Evolutionary conservation across 2,888 invertebrate species (phyloP), one percentile per base, ranked within the genome.

Genomic region (Notodonta ziczac): DNA sequence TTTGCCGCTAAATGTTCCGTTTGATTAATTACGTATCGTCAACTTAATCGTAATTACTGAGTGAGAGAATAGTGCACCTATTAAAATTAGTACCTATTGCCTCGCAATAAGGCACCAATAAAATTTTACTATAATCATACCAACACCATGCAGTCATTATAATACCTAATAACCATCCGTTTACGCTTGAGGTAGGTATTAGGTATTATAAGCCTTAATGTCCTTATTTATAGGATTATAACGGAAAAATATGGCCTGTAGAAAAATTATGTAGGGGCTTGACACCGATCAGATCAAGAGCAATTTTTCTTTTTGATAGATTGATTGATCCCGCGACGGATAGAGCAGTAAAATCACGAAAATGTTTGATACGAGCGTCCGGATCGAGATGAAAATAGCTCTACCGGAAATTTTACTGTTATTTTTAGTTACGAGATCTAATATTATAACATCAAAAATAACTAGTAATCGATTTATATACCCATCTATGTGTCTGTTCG

Each of bases 31-130:
- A 13, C 46, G 16, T 71, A 70, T 74, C 74, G 68, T 73, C 69
- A 73, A 63, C 67, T 69, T 57, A 64, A 72, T 68, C 66, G 63
- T 71, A 66, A 72, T 70, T 70, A 64, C 59, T 16, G 50, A 6
- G 50, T 16, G 16, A 50, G 14, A 50, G 16, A 46, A 50, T 50
- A 50, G 13, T 46, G 46, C 13, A n/a, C 46, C 46, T 46, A n/a
- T 46, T 46, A 46, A 6, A 13, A n/a, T 42, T 9, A 35, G 35
- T 35, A 7, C 35, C 35, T 35, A 35, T 35, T 35, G 35, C 35
- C 35, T 7, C 4, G 42, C 42, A 42, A 42, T 42, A 12, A 42
- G 10, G 42, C 9, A 42, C 24, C 24, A 24, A 24, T 24, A 24
- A 24, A 1, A 2, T 24, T 42, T 10, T 42, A 42, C 9, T 8